Percentiles rank a stretch among this genome's conserved stretches.
phyloP scores from a whole-genome alignment of 2,797 vertebrate genomes.

The Alcedo atthis region DNA sequence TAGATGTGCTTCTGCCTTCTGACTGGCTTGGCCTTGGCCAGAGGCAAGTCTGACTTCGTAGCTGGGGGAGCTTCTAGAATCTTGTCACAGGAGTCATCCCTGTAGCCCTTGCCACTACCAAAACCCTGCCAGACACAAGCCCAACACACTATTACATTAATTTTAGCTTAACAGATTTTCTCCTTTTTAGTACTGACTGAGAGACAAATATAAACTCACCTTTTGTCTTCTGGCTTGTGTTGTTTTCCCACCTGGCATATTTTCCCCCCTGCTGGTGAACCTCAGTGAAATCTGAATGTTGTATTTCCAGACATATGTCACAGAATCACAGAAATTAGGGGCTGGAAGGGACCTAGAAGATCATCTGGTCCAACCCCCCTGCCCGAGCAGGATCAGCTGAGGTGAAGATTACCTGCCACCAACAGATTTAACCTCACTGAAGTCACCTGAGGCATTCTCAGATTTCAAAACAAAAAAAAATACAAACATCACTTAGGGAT shows the following conservation, averaged over 20 bases:
- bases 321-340: no score
- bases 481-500: not conserved
- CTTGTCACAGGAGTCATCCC: not conserved
- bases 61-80: not conserved
- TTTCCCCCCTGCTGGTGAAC: not conserved
- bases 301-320: not conserved
- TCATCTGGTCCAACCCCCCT: no score
- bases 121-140: not conserved
- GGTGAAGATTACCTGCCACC: not conserved
- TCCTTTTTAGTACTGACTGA: not conserved
- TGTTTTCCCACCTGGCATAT: not conserved
- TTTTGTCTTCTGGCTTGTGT: not conserved
- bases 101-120: not conserved
- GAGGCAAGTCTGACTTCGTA: not conserved
- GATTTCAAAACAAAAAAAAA: not conserved
- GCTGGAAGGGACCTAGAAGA: no score
- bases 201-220: not conserved
- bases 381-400: no score
- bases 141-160: not conserved
- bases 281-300: not conserved
- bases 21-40: not conserved
- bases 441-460: not conserved
- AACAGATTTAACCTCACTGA: not conserved
- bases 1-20: not conserved
- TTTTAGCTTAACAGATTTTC: not conserved